phyloP scores from a whole-genome alignment of 2,888 invertebrate genomes.

The Hypolimnas misippus region DNA sequence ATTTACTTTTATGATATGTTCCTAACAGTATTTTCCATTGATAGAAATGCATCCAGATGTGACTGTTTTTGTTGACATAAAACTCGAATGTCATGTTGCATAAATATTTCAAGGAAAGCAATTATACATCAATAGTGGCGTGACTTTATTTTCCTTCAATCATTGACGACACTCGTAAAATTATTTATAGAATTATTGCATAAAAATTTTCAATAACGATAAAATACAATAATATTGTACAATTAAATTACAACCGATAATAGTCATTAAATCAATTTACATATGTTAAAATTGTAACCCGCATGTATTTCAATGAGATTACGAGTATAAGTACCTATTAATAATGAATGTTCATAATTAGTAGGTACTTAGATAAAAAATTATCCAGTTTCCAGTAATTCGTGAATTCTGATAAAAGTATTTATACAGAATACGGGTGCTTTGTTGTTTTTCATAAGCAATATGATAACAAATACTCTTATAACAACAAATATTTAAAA shows the following conservation, averaged over 20 bases:
- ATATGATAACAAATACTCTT: no score
- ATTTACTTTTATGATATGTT: no score
- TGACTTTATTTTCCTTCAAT: background rate
- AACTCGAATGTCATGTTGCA: background rate
- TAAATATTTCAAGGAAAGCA: background rate
- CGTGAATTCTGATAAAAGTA: background rate
- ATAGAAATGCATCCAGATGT: no score
- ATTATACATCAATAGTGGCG: background rate
- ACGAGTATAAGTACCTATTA: background rate
- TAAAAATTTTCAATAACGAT: no score
- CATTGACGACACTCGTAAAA: background rate
- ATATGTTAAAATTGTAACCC: background rate
- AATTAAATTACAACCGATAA: no score
- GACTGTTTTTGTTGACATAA: no score
- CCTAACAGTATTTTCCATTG: no score
- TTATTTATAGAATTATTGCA: no score
- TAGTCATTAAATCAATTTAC: background rate
- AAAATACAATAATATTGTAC: no score
- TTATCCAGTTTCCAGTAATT: background rate
- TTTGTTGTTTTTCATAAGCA: background rate
- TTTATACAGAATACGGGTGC: conserved; percentile 1
- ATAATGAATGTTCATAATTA: background rate
- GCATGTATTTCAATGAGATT: no score
- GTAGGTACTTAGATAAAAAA: background rate
- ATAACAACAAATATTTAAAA: no score